Conservation (phyloP, 2,888 invertebrate species). For the Latrodectus elegans region DNA sequence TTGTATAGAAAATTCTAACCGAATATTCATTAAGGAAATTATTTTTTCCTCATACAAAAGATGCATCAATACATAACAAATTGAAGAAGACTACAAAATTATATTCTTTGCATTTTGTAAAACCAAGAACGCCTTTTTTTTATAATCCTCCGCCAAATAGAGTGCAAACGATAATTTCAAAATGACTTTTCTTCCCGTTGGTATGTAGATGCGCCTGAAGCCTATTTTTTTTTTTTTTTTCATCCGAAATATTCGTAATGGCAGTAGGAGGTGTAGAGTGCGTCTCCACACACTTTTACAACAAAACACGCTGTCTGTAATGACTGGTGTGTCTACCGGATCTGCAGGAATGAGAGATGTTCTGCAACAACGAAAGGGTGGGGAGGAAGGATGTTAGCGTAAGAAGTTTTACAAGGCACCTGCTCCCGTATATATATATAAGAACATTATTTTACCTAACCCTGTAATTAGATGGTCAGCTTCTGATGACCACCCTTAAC, state of each 20-base stretch:
- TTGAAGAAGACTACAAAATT: too few relatives aligned
- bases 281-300: background rate
- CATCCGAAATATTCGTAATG: background rate
- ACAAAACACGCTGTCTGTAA: slow-evolving; percentile 27
- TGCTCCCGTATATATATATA: slow-evolving; percentile 8
- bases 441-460: slow-evolving; percentile 20
- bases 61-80: too few relatives aligned
- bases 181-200: background rate
- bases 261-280: background rate
- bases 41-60: too few relatives aligned
- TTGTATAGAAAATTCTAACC: too few relatives aligned
- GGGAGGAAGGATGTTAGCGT: slow-evolving; percentile 17
- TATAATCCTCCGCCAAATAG: too few relatives aligned
- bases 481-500: slow-evolving; percentile 41
- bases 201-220: background rate
- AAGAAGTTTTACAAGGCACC: slow-evolving; percentile 12
- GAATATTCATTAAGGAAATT: too few relatives aligned
- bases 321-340: slow-evolving; percentile 22
- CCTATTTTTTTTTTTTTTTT: too few relatives aligned
- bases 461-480: slow-evolving; percentile 46
- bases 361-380: slow-evolving; percentile 1
- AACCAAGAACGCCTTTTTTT: too few relatives aligned
- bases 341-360: slow-evolving; percentile 1
- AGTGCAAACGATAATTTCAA: too few relatives aligned
- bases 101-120: too few relatives aligned